Evolutionary conservation across 1,140 invertebrate species (phyloP).

Genomic region (Parasteatoda tepidariorum): DNA sequence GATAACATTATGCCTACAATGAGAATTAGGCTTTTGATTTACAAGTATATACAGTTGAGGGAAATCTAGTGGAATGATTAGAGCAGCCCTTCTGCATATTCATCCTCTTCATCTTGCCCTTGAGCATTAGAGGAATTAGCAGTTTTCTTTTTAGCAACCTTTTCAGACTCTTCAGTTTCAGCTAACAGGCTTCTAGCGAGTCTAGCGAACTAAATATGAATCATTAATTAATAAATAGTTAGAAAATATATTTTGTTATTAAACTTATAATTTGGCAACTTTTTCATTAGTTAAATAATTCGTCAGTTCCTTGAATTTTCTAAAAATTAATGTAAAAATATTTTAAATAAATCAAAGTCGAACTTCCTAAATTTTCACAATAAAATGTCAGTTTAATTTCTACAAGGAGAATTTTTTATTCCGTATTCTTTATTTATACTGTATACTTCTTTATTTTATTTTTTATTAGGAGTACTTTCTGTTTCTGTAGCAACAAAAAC

Average conservation of each 20-base stretch:
- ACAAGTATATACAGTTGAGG: not conserved
- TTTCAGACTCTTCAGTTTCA: slow-evolving; percentile 4
- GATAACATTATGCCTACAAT: not conserved
- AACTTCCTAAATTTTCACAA: too few species aligned
- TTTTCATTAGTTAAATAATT: not conserved
- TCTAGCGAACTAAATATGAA: slow-evolving; percentile 21
- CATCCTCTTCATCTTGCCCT: slow-evolving; percentile 32
- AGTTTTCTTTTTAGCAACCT: not conserved
- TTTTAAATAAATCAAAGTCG: too few species aligned
- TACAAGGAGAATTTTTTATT: too few species aligned
- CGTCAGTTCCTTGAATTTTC: not conserved
- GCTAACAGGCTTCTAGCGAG: slow-evolving; percentile 8
- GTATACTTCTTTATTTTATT: too few species aligned
- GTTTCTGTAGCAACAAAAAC: too few species aligned
- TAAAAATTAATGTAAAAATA: too few species aligned
- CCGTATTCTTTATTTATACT: too few species aligned
- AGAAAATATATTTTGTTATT: not conserved
- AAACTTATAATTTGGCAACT: not conserved
- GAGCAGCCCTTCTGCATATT: slow-evolving; percentile 34
- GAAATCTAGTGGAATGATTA: slow-evolving; percentile 5
- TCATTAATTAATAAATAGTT: too few species aligned
- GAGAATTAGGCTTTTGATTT: not conserved
- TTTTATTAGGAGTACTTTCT: too few species aligned
- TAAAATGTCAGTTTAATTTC: too few species aligned
- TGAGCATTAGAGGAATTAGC: not conserved